Percentiles rank a stretch among this genome's conserved stretches.
These are phyloP conservation scores for Gerris lacustris DNA, from an alignment of 2,888 invertebrate genomes.

Conservation along the genomic window DNA sequence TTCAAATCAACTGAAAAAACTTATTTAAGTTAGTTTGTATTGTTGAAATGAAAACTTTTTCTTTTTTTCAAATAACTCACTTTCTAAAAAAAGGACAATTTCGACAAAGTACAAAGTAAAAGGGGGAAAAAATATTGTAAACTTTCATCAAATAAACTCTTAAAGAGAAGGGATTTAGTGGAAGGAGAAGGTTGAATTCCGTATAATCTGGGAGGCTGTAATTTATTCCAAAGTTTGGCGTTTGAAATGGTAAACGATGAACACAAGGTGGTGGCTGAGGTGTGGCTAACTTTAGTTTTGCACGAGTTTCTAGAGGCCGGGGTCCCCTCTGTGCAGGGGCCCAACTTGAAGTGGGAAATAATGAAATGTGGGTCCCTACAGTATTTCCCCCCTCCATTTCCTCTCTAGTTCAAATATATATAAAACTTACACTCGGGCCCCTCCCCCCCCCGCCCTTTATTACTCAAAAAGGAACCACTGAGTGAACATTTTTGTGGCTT, in stretches of 20 bases:
- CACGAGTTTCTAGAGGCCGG: background rate
- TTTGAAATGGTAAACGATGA: slow-evolving; percentile 5
- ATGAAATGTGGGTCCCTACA: slow-evolving; percentile 1
- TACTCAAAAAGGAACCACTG: too few species aligned
- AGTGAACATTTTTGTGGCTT: too few species aligned
- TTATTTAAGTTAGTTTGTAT: too few species aligned
- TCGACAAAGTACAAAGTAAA: background rate
- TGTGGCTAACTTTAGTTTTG: background rate
- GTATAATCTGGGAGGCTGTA: slow-evolving; percentile 2
- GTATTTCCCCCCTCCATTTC: background rate
- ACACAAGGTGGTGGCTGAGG: slow-evolving; percentile 3
- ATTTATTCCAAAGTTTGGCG: slow-evolving; percentile 5
- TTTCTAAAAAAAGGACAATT: too few species aligned
- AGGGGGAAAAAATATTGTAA: background rate
- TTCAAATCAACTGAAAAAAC: too few species aligned
- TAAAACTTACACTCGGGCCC: too few species aligned
- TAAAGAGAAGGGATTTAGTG: background rate
- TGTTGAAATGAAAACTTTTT: too few species aligned
- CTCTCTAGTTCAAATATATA: too few species aligned
- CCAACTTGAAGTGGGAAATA: background rate
- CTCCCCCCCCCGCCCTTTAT: too few species aligned
- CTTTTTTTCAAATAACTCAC: too few species aligned
- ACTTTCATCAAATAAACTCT: background rate
- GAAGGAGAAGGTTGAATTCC: background rate
- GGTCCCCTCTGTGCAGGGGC: background rate